phyloP scores from a whole-genome alignment of 2,888 invertebrate genomes.

The Drosophila nr. perissopoda region DNA sequence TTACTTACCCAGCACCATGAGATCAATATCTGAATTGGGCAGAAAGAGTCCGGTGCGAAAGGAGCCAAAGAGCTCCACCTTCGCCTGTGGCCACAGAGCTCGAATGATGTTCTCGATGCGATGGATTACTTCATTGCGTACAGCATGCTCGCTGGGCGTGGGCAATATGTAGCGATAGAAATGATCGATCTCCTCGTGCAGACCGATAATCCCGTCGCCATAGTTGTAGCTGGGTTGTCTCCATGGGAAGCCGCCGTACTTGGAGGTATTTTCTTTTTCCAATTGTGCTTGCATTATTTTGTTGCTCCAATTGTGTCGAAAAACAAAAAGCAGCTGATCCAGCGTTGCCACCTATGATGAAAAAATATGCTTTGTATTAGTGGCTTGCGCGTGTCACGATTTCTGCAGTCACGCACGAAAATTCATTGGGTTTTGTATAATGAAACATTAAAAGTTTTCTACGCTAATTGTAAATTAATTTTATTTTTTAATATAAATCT shows the following conservation, averaged over 20 bases:
- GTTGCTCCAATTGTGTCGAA: neutral
- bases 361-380: neutral
- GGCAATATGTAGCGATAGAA: constrained; percentile 98
- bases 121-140: constrained; percentile 94
- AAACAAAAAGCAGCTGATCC: neutral
- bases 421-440: neutral
- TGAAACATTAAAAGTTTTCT: no score
- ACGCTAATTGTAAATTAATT: neutral
- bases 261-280: constrained; percentile 81
- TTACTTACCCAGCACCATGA: constrained; percentile 88
- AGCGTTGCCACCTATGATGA: constrained; percentile 24
- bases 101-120: constrained; percentile 94
- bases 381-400: neutral
- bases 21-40: constrained; percentile 94
- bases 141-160: constrained; percentile 94
- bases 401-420: neutral
- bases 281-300: constrained; percentile 2
- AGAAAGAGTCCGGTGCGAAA: constrained; percentile 98
- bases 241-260: constrained; percentile 96
- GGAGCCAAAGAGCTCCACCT: constrained; percentile 98
- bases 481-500: neutral
- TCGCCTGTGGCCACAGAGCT: constrained; percentile 95
- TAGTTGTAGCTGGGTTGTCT: constrained; percentile 91
- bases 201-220: constrained; percentile 93
- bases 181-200: constrained; percentile 98